These are phyloP conservation scores for Chromoteleia sp. DNA, from an alignment of 2,888 invertebrate genomes.

Conservation along the genomic window DNA sequence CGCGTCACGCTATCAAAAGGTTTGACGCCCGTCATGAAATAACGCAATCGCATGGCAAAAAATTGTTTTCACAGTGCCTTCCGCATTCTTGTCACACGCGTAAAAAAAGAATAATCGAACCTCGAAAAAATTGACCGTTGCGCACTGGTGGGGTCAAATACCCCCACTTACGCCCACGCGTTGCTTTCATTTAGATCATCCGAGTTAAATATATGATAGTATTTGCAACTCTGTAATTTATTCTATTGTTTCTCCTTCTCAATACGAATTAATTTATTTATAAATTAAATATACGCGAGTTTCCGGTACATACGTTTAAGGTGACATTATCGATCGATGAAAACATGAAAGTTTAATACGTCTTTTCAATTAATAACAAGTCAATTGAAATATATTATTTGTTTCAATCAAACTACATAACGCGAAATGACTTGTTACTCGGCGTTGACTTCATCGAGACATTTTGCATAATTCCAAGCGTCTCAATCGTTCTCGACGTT, in stretches of 20 bases:
- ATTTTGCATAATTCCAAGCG: background rate
- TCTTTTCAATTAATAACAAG: conserved; percentile 9
- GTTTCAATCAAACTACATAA: conserved; percentile 16
- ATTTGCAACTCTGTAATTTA: conserved; percentile 45
- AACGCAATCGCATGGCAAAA: conserved; percentile 31
- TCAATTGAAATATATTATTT: conserved; percentile 7
- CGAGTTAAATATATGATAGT: conserved; percentile 32
- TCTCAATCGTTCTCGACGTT: conserved; percentile 1
- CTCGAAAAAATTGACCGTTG: conserved; percentile 15
- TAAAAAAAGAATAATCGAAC: conserved; percentile 33
- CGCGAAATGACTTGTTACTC: background rate
- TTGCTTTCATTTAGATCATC: conserved; percentile 28
- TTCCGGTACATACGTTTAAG: too few relatives aligned
- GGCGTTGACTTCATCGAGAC: background rate
- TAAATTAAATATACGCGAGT: too few relatives aligned
- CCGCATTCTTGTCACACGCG: conserved; percentile 42
- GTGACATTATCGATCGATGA: too few relatives aligned
- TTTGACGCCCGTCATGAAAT: conserved; percentile 40
- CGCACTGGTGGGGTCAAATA: conserved; percentile 21
- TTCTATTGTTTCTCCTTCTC: conserved; percentile 36
- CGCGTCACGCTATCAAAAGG: conserved; percentile 42
- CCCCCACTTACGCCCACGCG: conserved; percentile 43
- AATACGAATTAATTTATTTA: conserved; percentile 1
- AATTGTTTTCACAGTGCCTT: conserved; percentile 34
- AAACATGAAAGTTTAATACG: background rate